A percentile compares a stretch with the other conserved stretches of the same genome.
Evolutionary conservation across 2,113 vertebrate species (phyloP).

Genomic region (Aepyceros melampus): DNA sequence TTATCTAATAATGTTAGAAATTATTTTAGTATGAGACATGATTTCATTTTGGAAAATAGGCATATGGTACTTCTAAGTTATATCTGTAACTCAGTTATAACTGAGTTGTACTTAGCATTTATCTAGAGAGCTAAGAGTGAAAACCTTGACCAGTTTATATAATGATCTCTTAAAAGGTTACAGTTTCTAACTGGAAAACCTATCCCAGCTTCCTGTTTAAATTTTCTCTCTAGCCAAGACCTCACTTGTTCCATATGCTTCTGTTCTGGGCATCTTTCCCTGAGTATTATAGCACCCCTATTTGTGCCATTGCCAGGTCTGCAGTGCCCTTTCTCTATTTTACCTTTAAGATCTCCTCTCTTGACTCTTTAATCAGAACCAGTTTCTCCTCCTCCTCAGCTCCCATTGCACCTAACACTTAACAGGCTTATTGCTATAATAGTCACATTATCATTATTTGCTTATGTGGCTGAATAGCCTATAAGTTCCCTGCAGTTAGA

Average conservation of each 20-base stretch:
- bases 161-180: neutral
- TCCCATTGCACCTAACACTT: neutral
- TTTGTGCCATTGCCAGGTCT: neutral
- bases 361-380: neutral
- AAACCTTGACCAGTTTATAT: neutral
- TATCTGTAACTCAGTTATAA: neutral
- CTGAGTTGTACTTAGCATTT: neutral
- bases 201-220: neutral
- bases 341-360: neutral
- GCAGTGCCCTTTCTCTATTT: neutral
- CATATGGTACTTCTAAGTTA: neutral
- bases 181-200: neutral
- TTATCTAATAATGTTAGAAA: neutral
- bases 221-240: neutral
- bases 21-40: neutral
- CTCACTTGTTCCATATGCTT: neutral
- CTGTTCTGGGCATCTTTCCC: neutral
- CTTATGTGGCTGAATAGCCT: neutral
- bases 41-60: constrained; percentile 20
- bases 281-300: neutral
- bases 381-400: neutral
- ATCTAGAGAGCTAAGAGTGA: neutral
- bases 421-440: neutral
- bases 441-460: neutral
- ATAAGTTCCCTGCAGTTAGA: neutral